phyloP scores from a whole-genome alignment of 2,888 invertebrate species.

The Tetranychus truncatus region DNA sequence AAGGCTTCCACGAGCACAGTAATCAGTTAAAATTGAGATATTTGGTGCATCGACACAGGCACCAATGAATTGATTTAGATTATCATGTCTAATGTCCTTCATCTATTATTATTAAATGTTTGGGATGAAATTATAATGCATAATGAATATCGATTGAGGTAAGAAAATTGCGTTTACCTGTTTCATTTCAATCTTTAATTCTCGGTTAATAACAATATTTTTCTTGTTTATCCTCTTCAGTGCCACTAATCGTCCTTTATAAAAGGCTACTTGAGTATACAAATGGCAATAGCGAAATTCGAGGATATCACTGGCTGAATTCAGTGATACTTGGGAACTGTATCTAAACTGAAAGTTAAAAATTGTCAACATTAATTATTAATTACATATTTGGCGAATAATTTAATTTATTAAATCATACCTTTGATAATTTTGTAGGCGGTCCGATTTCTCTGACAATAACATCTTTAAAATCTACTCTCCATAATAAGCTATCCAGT shows the following conservation, averaged over 20 bases:
- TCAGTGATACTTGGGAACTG: slow-evolving; percentile 7
- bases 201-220: slow-evolving; percentile 67
- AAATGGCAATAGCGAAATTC: slow-evolving; percentile 76
- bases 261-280: slow-evolving; percentile 73
- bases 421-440: slow-evolving; percentile 29
- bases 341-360: not conserved
- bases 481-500: slow-evolving; percentile 76
- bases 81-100: slow-evolving; percentile 39
- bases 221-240: slow-evolving; percentile 66
- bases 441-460: slow-evolving; percentile 35
- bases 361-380: not conserved
- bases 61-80: slow-evolving; percentile 39
- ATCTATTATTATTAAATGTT: slow-evolving; percentile 31
- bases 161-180: slow-evolving; percentile 34
- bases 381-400: not conserved
- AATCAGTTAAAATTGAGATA: slow-evolving; percentile 38
- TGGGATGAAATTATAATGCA: not conserved
- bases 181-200: slow-evolving; percentile 80
- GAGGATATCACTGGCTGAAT: slow-evolving; percentile 62
- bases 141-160: not conserved
- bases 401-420: slow-evolving; percentile 19
- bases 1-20: slow-evolving; percentile 39
- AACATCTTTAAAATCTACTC: slow-evolving; percentile 75
- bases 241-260: slow-evolving; percentile 66
- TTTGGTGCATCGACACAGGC: slow-evolving; percentile 36